phyloP scores from a whole-genome alignment of 1,140 invertebrate species.

The Pseudomyrmex dendroicus region DNA sequence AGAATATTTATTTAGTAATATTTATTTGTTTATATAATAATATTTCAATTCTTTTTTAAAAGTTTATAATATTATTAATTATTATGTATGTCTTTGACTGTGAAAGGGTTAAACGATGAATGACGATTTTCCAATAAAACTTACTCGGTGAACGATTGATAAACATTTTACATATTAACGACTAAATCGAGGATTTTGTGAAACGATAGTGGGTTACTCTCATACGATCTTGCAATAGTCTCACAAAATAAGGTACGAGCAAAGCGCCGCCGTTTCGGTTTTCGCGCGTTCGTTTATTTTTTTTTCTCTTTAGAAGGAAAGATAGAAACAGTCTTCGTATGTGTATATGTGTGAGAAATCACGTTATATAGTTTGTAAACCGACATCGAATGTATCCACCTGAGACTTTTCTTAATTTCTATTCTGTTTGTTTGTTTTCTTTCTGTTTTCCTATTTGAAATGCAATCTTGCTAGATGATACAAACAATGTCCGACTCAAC shows the following conservation, averaged over 20 bases:
- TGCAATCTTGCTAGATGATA: background rate
- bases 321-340: constrained; percentile 46
- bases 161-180: constrained; percentile 69
- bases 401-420: background rate
- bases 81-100: background rate
- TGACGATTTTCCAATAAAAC: background rate
- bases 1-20: background rate
- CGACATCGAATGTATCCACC: constrained; percentile 9
- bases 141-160: constrained; percentile 51
- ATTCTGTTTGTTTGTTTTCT: too few species aligned
- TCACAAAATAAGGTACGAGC: constrained; percentile 33
- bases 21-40: too few species aligned
- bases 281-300: constrained; percentile 9
- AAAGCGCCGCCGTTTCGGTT: background rate
- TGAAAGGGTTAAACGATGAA: constrained; percentile 13
- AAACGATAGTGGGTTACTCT: constrained; percentile 5
- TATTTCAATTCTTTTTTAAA: background rate
- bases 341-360: background rate
- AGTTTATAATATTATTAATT: background rate
- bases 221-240: constrained; percentile 1
- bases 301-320: constrained; percentile 55
- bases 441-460: background rate
- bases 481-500: background rate
- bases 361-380: background rate
- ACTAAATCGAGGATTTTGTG: constrained; percentile 65